These are phyloP conservation scores for Bujurquina vittata DNA, from an alignment of 2,113 vertebrate species.

Conservation along the genomic window DNA sequence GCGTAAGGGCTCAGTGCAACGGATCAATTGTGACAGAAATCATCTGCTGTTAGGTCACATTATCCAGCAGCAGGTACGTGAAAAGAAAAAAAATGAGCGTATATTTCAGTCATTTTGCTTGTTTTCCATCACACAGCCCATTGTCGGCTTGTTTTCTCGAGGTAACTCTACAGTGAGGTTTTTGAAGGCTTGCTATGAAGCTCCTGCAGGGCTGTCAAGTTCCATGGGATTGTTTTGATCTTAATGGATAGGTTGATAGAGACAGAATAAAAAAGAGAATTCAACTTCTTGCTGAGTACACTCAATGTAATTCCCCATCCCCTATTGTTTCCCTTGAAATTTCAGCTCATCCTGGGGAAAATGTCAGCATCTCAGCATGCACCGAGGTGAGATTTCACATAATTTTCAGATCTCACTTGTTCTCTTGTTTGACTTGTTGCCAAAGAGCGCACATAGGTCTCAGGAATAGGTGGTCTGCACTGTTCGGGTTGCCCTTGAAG, in stretches of 20 bases:
- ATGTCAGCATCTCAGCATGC: conserved; percentile 46
- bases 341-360: conserved; percentile 40
- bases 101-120: conserved; percentile 11
- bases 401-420: conserved; percentile 55
- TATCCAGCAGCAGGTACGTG: conserved; percentile 44
- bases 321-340: conserved; percentile 49
- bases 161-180: conserved; percentile 29
- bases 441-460: conserved; percentile 38
- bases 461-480: conserved; percentile 35
- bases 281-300: conserved; percentile 47
- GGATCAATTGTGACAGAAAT: conserved; percentile 61
- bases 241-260: conserved; percentile 77
- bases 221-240: conserved; percentile 66
- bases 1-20: conserved; percentile 19
- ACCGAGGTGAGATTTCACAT: conserved; percentile 43
- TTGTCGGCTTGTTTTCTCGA: conserved; percentile 51
- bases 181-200: conserved; percentile 39
- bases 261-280: conserved; percentile 49
- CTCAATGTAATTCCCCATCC: conserved; percentile 37
- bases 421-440: conserved; percentile 50
- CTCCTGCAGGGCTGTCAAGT: conserved; percentile 55
- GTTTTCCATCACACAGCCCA: conserved; percentile 21
- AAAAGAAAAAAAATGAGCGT: neutral
- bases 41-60: conserved; percentile 35
- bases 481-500: conserved; percentile 56